Evolutionary conservation across 2,888 invertebrate genomes (phyloP), one percentile per base, ranked within the genome.

Genomic region (Ophioninae sp.): DNA sequence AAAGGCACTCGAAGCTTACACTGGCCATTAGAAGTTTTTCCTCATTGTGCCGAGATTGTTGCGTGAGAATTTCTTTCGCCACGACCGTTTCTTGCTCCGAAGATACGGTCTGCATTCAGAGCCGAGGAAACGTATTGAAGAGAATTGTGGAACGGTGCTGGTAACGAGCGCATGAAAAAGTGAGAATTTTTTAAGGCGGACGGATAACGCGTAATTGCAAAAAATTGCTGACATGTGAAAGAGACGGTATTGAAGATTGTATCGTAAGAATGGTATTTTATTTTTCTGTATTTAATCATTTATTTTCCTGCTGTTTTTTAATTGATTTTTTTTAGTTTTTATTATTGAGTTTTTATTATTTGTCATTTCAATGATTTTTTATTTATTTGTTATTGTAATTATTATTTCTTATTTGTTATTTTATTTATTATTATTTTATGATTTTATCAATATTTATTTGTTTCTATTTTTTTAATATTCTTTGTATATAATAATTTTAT

Each of bases 11-110:
- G 39, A 73, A 13, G 1, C 17, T 2, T 51, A 51, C 51, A 51
- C 51, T 5, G 17, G 51, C 41, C 69, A 73, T 73, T 73, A 73
- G 63, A 73, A 73, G 9, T 41, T 61, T 73, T 41, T 61, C 41
- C 23, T 44, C 73, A 44, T 73, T 73, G 61, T 41, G 41, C 44
- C 22, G 23, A n/a, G 51, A 10, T 22, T 17, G 63, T 44, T 44
- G 73, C 61, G 22, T 30, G 73, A 44, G 8, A 23, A 41, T 22
- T 22, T 61, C 41, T 22, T 39, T 39, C 51, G 17, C n/a, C 22
- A 51, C 23, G 30, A 3, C 6, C 37, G 13, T 30, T 59, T 59
- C 39, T 39, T 39, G 7, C 20, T 39, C n/a, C n/a, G 22, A 51
- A 13, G 51, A 51, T 51, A 51, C 51, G 51, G 51, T 51, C 51